A percentile compares a stretch with the other conserved stretches of the same genome.
Conservation (phyloP, 2,797 vertebrate species). For the Meda fulgida region DNA sequence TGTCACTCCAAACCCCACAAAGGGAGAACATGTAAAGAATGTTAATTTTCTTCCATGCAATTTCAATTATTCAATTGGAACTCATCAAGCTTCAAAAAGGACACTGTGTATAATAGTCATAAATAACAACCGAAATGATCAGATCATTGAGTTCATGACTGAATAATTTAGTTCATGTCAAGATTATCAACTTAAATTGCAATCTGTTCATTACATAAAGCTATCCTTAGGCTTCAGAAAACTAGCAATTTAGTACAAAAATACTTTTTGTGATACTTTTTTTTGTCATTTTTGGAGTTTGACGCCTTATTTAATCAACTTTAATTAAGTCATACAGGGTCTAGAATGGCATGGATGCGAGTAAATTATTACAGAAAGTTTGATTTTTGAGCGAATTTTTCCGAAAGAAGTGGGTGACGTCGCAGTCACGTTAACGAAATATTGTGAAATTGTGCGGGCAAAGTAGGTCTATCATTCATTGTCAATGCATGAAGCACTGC, state of each 20-base stretch:
- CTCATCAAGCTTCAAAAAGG: not conserved
- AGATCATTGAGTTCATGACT: not conserved
- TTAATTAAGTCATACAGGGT: not conserved
- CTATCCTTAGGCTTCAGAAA: not conserved
- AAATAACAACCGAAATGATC: not conserved
- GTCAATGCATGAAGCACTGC: not conserved
- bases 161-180: not conserved
- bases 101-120: not conserved
- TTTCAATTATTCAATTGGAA: not conserved
- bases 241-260: not conserved
- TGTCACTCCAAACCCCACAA: not conserved
- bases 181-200: too few species aligned
- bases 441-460: not conserved
- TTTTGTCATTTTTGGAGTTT: not conserved
- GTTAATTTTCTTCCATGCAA: not conserved
- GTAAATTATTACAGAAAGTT: not conserved
- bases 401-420: not conserved
- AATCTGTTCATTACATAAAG: too few species aligned
- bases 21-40: not conserved
- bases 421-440: not conserved
- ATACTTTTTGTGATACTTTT: too few species aligned
- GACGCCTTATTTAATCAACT: not conserved
- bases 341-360: not conserved
- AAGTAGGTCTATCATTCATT: not conserved
- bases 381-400: not conserved